Percentiles rank a stretch among this genome's conserved stretches.
Evolutionary conservation across 2,113 vertebrate genomes (phyloP).

Genomic region (Gallinago jamesoni): DNA sequence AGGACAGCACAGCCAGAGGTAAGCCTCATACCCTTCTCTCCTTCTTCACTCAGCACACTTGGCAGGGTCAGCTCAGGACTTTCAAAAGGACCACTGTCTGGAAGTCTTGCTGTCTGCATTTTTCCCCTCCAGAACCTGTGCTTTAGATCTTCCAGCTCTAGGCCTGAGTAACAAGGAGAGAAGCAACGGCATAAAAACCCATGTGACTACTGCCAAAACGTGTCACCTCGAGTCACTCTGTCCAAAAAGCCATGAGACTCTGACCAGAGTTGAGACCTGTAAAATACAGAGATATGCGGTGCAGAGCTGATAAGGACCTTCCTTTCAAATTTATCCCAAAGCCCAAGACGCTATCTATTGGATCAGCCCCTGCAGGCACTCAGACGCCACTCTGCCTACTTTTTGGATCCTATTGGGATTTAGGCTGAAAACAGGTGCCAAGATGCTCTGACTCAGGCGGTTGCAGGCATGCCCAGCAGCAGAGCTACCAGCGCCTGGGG

Average conservation of each 20-base stretch:
- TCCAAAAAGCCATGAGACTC: background rate
- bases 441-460: slow-evolving; percentile 41
- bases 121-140: background rate
- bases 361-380: slow-evolving; percentile 22
- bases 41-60: background rate
- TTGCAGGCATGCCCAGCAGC: slow-evolving; percentile 56
- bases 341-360: slow-evolving; percentile 22
- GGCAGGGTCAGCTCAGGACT: background rate
- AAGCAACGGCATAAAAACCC: background rate
- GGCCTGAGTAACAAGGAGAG: background rate
- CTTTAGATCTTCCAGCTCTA: background rate
- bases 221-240: background rate
- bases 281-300: background rate
- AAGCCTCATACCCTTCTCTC: background rate
- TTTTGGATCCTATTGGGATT: slow-evolving; percentile 38
- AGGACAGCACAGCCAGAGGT: background rate
- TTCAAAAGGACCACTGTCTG: background rate
- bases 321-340: slow-evolving; percentile 28
- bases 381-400: slow-evolving; percentile 61
- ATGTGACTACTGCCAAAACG: background rate
- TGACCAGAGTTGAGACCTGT: background rate
- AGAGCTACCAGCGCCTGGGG: background rate
- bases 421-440: slow-evolving; percentile 40
- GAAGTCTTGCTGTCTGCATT: background rate
- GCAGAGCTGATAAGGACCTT: slow-evolving; percentile 33